Base-by-base conservation (phyloP, 2,797 vertebrate species). In the Chromobotia macracanthus region DNA sequence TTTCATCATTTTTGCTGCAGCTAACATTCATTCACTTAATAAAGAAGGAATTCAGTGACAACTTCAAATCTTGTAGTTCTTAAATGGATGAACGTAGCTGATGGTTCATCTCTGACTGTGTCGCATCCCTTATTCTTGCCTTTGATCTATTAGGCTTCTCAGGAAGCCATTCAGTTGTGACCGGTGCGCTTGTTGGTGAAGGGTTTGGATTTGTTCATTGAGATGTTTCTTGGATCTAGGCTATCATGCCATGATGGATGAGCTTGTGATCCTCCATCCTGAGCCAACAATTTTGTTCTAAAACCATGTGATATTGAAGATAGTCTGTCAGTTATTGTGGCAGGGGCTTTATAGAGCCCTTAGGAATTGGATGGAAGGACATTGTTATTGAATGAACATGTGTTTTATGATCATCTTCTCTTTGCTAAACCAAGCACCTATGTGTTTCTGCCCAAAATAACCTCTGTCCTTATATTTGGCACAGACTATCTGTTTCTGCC, bases 121-220 rank as follows among this genome's bases (percentile, higher is more conserved):
- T 72, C 55, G 25, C 9, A 72, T 68, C 55, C 58, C 12, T 18
- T 56, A 18, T 58, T 79, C 48, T 23, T 64, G 65, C 51, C 38
- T 74, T 61, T 79, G 60, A 79, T 79, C 48, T 55, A 75, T 79
- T 55, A 58, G 23, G 48, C 48, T 82, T 76, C 60, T 77, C 68
- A 77, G 41, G 18, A 72, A 60, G 56, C 71, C 38, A 50, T 46
- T 82, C 48, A 63, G 48, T 74, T 65, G 58, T 70, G 76, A 63
- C 65, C 25, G 35, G 65, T 64, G 38, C 41, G 19, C 56, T 68
- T 75, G 61, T 38, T 75, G 58, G 70, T 69, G 51, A 78, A 68
- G 31, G 65, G 41, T 82, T 70, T 75, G 61, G 76, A 71, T 82
- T 78, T 64, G 60, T 82, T 79, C 76, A 65, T 65, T 75, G 53